phyloP scores from a whole-genome alignment of 2,888 invertebrate genomes.

The Pedicia rivosa region DNA sequence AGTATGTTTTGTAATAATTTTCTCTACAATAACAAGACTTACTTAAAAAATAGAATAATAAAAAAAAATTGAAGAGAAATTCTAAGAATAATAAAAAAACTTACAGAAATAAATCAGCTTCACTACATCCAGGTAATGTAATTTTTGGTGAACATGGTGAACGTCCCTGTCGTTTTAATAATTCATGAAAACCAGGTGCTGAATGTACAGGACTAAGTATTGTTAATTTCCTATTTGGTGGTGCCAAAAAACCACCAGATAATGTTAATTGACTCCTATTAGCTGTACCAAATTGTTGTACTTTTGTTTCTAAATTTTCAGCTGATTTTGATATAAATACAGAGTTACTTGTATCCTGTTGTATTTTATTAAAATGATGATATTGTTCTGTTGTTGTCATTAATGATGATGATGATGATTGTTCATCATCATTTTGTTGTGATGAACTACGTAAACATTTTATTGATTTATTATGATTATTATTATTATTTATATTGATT shows the following conservation, averaged over 20 bases:
- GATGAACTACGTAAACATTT: constrained; percentile 30
- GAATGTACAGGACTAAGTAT: constrained; percentile 62
- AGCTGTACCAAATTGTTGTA: constrained; percentile 13
- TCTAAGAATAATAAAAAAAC: constrained; percentile 13
- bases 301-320: constrained; percentile 24
- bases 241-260: constrained; percentile 28
- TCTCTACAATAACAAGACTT: no score
- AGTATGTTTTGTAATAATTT: no score
- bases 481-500: no score
- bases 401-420: constrained; percentile 12
- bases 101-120: constrained; percentile 29
- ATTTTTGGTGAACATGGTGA: constrained; percentile 29
- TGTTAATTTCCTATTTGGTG: constrained; percentile 43
- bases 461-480: constrained; percentile 18
- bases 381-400: constrained; percentile 10
- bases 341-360: constrained; percentile 13
- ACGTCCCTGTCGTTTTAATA: constrained; percentile 25
- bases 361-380: neutral
- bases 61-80: neutral
- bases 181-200: constrained; percentile 40
- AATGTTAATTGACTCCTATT: constrained; percentile 30
- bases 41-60: neutral
- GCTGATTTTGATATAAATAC: constrained; percentile 31
- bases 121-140: constrained; percentile 29
- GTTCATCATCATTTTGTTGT: constrained; percentile 27